Conservation (phyloP, 2,113 vertebrate genomes). For the Mixornis gularis region DNA sequence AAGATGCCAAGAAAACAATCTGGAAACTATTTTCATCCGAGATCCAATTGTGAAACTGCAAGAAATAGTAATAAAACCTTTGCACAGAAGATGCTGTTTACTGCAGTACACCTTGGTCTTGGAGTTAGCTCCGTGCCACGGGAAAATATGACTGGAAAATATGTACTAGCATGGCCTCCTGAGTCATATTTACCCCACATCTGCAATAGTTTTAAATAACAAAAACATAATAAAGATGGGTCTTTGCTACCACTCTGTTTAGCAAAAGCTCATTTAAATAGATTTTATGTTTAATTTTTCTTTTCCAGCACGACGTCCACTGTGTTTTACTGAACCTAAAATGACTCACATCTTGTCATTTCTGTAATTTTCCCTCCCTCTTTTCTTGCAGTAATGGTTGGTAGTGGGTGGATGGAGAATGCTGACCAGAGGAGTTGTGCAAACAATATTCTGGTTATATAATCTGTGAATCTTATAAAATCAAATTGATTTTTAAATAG, state of each 20-base stretch:
- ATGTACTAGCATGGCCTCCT: not conserved
- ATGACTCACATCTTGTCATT: not conserved
- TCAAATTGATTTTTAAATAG: not conserved
- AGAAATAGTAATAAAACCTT: not conserved
- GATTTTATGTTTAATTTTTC: not conserved
- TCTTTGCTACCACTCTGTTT: not conserved
- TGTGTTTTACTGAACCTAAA: not conserved
- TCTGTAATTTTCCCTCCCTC: not conserved
- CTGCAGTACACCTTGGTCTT: not conserved
- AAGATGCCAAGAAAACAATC: not conserved
- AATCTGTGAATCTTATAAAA: not conserved
- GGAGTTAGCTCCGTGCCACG: not conserved
- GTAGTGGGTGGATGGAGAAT: not conserved
- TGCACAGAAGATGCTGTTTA: not conserved
- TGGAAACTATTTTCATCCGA: not conserved
- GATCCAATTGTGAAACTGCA: not conserved
- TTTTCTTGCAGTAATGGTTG: not conserved
- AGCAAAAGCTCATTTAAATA: not conserved
- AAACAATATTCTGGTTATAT: not conserved
- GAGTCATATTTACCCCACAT: not conserved
- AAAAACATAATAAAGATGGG: not conserved
- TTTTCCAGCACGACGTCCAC: not conserved
- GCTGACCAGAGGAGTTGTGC: not conserved
- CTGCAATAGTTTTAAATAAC: not conserved
- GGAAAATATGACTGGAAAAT: not conserved